These are phyloP conservation scores for Cosmia trapezina DNA, from an alignment of 2,888 invertebrate species.

Conservation along the genomic window DNA sequence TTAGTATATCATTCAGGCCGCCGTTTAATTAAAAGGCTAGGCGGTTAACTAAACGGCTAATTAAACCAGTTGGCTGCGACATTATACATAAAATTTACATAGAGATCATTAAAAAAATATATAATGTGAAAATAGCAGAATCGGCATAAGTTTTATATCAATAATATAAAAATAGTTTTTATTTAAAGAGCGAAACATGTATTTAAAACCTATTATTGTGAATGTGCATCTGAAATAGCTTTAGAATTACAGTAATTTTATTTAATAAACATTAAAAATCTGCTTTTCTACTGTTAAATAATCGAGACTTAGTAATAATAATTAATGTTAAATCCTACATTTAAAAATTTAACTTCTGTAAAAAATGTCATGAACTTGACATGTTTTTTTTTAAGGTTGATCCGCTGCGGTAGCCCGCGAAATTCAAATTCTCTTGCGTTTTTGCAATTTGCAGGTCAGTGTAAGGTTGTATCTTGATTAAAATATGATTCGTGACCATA, in stretches of 20 bases:
- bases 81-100: not conserved
- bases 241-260: constrained; percentile 8
- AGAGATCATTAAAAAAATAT: not conserved
- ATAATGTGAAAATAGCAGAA: constrained; percentile 19
- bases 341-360: not conserved
- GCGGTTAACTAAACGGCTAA: too few relatives aligned
- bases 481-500: too few relatives aligned
- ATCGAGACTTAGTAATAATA: not conserved
- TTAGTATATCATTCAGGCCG: too few relatives aligned
- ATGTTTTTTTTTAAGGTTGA: not conserved
- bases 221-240: constrained; percentile 6
- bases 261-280: not conserved
- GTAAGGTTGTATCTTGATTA: too few relatives aligned
- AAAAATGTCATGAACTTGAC: not conserved
- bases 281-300: not conserved
- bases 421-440: too few relatives aligned
- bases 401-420: too few relatives aligned
- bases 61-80: too few relatives aligned
- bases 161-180: not conserved
- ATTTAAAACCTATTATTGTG: not conserved
- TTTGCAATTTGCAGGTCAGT: too few relatives aligned
- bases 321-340: not conserved
- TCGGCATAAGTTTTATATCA: not conserved
- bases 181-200: not conserved
- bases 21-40: too few relatives aligned